Percentiles rank a stretch among this genome's conserved stretches.
phyloP scores from a whole-genome alignment of 2,113 vertebrate species.

The Meriones unguiculatus region DNA sequence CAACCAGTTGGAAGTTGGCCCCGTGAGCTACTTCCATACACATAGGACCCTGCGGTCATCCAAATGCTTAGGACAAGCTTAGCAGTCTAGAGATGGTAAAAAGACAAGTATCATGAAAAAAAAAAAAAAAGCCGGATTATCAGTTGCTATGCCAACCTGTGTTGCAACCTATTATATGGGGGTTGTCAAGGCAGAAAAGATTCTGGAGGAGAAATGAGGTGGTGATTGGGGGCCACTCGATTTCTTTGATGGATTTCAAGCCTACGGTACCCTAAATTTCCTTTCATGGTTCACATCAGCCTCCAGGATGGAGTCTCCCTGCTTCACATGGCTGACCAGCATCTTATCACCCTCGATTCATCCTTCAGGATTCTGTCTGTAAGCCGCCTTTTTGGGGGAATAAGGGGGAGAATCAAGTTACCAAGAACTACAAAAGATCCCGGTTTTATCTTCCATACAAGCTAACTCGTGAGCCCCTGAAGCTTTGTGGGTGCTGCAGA shows the following conservation, averaged over 20 bases:
- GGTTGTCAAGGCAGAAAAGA: not conserved
- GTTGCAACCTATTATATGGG: not conserved
- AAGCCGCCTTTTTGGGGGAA: not conserved
- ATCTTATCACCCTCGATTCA: not conserved
- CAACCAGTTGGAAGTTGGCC: not conserved
- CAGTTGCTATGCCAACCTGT: constrained; percentile 68
- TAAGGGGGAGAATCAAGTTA: not conserved
- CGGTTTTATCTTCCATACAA: not conserved
- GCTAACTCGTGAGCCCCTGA: not conserved
- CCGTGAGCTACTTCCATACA: not conserved
- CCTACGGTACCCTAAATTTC: not conserved
- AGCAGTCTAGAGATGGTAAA: not conserved
- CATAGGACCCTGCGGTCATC: not conserved
- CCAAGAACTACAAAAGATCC: not conserved
- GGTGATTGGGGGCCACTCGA: not conserved
- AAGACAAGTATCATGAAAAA: constrained; percentile 14
- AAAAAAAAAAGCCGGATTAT: not conserved
- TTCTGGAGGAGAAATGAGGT: not conserved
- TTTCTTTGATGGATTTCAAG: not conserved
- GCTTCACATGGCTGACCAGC: not conserved
- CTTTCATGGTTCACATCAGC: not conserved
- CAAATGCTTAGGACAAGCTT: not conserved
- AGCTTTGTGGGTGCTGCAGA: not conserved
- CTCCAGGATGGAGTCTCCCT: not conserved
- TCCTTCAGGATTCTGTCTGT: not conserved